Evolutionary conservation across 2,888 invertebrate species (phyloP).

Genomic region (Enoplolaimus lenunculus): DNA sequence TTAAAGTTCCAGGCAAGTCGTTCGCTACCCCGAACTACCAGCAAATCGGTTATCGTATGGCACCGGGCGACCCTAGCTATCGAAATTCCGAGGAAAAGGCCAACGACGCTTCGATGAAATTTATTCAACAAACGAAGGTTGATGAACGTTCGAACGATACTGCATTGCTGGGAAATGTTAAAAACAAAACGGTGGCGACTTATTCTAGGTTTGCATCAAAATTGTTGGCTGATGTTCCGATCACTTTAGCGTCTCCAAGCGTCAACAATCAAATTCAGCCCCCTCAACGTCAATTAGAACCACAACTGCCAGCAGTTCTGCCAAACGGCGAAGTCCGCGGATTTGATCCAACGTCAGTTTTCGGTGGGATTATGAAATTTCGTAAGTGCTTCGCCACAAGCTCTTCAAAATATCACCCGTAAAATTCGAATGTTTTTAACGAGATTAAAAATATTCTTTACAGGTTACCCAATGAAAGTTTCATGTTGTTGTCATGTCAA

Average conservation of each 20-base stretch:
- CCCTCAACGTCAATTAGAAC: background rate
- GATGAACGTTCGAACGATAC: background rate
- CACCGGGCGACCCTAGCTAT: background rate
- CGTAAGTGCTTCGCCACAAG: conserved; percentile 63
- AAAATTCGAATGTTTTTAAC: conserved; percentile 22
- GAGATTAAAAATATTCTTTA: too few relatives aligned
- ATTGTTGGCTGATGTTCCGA: background rate
- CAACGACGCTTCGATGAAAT: background rate
- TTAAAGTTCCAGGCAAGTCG: background rate
- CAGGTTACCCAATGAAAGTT: too few relatives aligned
- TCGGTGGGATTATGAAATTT: conserved; percentile 66
- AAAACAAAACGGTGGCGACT: background rate
- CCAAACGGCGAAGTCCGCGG: background rate
- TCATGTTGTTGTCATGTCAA: too few relatives aligned
- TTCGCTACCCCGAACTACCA: background rate
- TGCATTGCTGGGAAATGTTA: background rate
- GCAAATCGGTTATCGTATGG: background rate
- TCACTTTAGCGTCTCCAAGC: background rate
- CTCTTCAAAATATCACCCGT: background rate
- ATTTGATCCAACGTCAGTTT: conserved; percentile 51
- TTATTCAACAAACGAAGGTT: too few relatives aligned
- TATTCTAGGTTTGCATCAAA: background rate
- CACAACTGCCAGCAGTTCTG: background rate
- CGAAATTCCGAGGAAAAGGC: background rate
- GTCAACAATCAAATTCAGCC: background rate